Conservation (phyloP, 2,113 vertebrate species). For the Brienomyrus brachyistius region DNA sequence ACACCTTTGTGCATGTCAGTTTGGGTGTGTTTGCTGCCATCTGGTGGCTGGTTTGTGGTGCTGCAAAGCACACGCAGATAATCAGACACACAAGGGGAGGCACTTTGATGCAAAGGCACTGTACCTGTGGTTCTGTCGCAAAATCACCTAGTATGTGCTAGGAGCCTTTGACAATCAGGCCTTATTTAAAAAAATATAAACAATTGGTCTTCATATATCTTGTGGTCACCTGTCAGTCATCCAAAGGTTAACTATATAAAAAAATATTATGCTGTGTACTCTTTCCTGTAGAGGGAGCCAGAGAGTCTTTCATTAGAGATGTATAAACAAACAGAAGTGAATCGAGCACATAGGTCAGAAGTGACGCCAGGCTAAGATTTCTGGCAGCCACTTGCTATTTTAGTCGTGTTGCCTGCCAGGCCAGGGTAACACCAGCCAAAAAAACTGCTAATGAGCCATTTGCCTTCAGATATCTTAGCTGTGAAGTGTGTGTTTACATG, state of each 20-base stretch:
- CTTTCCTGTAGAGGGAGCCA: not conserved
- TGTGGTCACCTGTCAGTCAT: not conserved
- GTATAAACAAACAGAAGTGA: not conserved
- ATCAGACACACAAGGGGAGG: not conserved
- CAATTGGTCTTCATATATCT: not conserved
- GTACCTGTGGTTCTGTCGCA: not conserved
- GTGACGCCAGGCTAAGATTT: constrained; percentile 8
- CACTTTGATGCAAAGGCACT: not conserved
- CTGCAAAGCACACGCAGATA: not conserved
- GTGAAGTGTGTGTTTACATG: not conserved
- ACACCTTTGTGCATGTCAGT: not conserved
- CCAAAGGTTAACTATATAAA: not conserved
- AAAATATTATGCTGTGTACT: not conserved
- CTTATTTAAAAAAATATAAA: not conserved
- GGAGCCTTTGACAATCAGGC: not conserved
- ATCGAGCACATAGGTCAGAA: not conserved
- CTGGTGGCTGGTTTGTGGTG: not conserved
- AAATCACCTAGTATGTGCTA: not conserved
- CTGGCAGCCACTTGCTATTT: constrained; percentile 19
- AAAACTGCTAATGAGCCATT: not conserved
- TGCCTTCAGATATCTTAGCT: not conserved
- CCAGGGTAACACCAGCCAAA: not conserved
- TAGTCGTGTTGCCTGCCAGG: not conserved
- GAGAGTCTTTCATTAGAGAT: not conserved
- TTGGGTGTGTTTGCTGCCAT: not conserved